phyloP scores from a whole-genome alignment of 2,113 vertebrate genomes.

The Chaetodon trifascialis region DNA sequence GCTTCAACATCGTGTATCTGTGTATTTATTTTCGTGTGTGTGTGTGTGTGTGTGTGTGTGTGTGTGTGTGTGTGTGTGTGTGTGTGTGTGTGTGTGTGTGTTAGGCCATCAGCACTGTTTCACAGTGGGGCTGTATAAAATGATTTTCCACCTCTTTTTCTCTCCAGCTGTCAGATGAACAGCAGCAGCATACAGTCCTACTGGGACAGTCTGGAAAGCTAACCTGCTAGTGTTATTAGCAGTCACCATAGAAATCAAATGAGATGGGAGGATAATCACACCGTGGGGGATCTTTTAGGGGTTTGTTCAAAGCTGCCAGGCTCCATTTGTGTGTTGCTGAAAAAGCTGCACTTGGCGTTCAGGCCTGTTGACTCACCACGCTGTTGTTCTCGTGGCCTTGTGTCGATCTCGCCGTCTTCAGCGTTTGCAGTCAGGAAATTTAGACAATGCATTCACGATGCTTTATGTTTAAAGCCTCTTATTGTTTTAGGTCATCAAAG shows the following conservation, averaged over 20 bases:
- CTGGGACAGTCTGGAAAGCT: slow-evolving; percentile 41
- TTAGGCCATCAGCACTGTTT: slow-evolving; percentile 11
- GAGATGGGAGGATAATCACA: slow-evolving; percentile 16
- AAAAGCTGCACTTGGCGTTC: too few species aligned
- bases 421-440: background rate
- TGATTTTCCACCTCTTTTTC: slow-evolving; percentile 30
- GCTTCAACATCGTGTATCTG: slow-evolving; percentile 34
- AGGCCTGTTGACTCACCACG: background rate
- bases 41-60: slow-evolving; percentile 9
- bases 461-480: background rate
- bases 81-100: slow-evolving; percentile 11
- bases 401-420: too few species aligned
- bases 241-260: slow-evolving; percentile 34
- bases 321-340: background rate
- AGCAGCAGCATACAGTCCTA: slow-evolving; percentile 27
- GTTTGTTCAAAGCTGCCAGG: background rate
- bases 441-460: background rate
- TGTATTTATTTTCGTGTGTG: slow-evolving; percentile 3
- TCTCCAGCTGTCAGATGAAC: slow-evolving; percentile 63
- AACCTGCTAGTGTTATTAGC: slow-evolving; percentile 58
- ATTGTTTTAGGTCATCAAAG: background rate
- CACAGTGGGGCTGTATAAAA: slow-evolving; percentile 45
- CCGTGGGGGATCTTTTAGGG: slow-evolving; percentile 13
- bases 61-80: slow-evolving; percentile 3
- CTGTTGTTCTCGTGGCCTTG: too few species aligned